phyloP scores from a whole-genome alignment of 2,888 invertebrate species.

The Cloeon dipterum region DNA sequence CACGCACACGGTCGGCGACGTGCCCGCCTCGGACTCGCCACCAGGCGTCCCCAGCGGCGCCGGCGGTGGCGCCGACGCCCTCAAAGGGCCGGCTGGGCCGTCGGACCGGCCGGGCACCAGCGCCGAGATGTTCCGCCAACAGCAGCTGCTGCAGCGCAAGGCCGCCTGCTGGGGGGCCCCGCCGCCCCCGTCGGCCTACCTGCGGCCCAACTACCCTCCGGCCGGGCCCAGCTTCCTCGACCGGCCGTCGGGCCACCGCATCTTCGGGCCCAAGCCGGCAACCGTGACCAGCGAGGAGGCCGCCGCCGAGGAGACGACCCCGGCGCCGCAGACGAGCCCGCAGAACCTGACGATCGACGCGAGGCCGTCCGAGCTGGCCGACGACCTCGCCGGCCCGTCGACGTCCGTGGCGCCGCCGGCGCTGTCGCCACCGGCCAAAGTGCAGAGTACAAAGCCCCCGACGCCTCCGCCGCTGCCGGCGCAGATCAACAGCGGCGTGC shows the following conservation, averaged over 20 bases:
- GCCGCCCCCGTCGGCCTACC: slow-evolving; percentile 21
- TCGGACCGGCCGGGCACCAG: slow-evolving; percentile 9
- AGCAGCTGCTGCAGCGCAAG: slow-evolving; percentile 35
- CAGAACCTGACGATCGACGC: neutral
- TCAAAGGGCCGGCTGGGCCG: slow-evolving; percentile 7
- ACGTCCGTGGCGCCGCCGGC: no score
- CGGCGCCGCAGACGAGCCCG: slow-evolving; percentile 6
- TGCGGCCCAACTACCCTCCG: slow-evolving; percentile 13
- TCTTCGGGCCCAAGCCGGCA: slow-evolving; percentile 3
- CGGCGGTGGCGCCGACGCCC: slow-evolving; percentile 5
- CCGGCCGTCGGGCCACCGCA: slow-evolving; percentile 5
- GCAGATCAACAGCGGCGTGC: slow-evolving; percentile 1
- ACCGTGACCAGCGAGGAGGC: slow-evolving; percentile 1
- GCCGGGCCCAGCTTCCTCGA: slow-evolving; percentile 9
- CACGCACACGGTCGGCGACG: slow-evolving; percentile 76
- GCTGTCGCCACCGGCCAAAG: neutral
- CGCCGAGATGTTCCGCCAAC: slow-evolving; percentile 5
- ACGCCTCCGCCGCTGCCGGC: neutral
- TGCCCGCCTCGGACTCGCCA: slow-evolving; percentile 13
- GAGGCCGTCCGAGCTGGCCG: neutral
- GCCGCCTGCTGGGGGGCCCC: slow-evolving; percentile 10
- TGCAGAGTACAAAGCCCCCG: neutral
- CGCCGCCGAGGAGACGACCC: slow-evolving; percentile 10
- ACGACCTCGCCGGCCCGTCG: neutral
- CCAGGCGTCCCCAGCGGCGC: slow-evolving; percentile 31